phyloP scores from a whole-genome alignment of 2,113 vertebrate genomes.

The Podarcis cretensis region DNA sequence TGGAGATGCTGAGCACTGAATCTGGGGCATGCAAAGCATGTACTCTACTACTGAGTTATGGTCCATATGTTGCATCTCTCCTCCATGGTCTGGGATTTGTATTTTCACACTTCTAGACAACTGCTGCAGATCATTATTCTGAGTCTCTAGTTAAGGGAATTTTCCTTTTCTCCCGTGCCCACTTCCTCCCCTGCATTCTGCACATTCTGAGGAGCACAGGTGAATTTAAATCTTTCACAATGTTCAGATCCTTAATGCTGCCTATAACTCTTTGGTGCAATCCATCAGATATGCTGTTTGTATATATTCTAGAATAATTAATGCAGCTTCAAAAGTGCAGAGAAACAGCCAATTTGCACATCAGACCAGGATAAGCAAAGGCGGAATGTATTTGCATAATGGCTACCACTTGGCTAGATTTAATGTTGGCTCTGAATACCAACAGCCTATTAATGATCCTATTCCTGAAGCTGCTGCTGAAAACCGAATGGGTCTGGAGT shows the following conservation, averaged over 20 bases:
- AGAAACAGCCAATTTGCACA: conserved; percentile 43
- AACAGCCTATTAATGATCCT: conserved; percentile 45
- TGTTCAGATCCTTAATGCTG: not conserved
- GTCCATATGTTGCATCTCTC: not conserved
- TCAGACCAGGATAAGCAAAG: conserved; percentile 36
- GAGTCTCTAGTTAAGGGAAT: not conserved
- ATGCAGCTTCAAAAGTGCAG: conserved; percentile 43
- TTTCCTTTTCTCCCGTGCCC: not conserved
- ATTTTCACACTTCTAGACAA: not conserved
- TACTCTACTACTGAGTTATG: not conserved
- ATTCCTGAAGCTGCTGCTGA: conserved; percentile 30
- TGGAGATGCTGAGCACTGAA: no score
- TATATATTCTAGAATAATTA: conserved; percentile 41
- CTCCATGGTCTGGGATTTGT: not conserved
- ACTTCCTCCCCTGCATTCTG: conserved; percentile 18
- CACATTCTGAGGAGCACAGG: not conserved
- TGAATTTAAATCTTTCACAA: not conserved
- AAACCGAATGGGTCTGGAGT: conserved; percentile 31
- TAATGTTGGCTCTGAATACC: conserved; percentile 43
- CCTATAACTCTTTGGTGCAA: conserved; percentile 21
- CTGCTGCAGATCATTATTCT: not conserved
- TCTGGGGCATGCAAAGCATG: not conserved
- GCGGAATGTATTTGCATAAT: conserved; percentile 40
- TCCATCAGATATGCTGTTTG: conserved; percentile 19
- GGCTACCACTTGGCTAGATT: conserved; percentile 42